Evolutionary conservation across 2,113 vertebrate species (phyloP), one percentile per base, ranked within the genome.

Genomic region (Coreoperca whiteheadi): DNA sequence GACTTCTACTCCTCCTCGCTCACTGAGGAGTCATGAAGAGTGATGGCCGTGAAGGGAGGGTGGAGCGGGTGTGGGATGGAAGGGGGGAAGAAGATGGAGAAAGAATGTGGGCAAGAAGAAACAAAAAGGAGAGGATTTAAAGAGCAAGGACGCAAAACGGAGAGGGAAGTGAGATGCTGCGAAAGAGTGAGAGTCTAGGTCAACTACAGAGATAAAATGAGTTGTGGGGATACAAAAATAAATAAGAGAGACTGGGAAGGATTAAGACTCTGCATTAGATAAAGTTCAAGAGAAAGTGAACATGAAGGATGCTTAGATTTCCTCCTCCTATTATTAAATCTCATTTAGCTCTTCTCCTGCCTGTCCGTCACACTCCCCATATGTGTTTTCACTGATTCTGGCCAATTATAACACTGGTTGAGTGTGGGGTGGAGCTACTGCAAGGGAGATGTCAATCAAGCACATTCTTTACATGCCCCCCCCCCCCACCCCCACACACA

Each of bases 11-110:
- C 70, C 53, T 77, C 67, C 37, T 61, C 54, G 1, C 67, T 87
- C 61, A 53, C 63, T 39, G 32, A 79, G 81, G 79, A 80, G 77
- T 79, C 25, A 5, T 39, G 72, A 60, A 63, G 77, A 67, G 25
- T 28, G 41, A 70, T 74, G 6, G 53, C 53, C 28, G 1, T 46
- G 6, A 59, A 23, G 51, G 30, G 41, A 70, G 56, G 61, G 8
- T 4, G 20, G 25, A 54, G 54, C 14, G 20, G 30, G 0, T 4
- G 25, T 6, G 18, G 25, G 41, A 20, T 14, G 5, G 8, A 34
- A 0, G 25, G 41, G n/a, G 25, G 18, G 37, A 15, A 63, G 28
- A 16, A 16, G 60, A 10, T 41, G 18, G 21, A 46, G 73, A 32
- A 25, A 43, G 8, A 53, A 12, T 8, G n/a, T 5, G 3, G n/a